Evolutionary conservation across 1,140 invertebrate species (phyloP), one percentile per base, ranked within the genome.

Genomic region (Sesamia nonagrioides): DNA sequence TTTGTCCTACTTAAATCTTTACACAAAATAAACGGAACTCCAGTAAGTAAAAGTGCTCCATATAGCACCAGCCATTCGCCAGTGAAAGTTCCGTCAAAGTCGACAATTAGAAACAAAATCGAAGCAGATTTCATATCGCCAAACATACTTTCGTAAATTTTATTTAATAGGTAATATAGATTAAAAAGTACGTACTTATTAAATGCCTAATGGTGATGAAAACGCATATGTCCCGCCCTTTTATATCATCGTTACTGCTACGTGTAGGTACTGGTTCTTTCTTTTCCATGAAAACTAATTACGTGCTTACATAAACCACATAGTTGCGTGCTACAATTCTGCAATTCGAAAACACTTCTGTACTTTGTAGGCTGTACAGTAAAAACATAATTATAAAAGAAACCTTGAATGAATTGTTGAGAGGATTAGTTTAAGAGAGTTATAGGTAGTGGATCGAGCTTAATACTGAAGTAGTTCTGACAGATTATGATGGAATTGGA

Each of bases 401-500:
- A 27, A 27, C 11, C 54, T n/a, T 63, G 37, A 18, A 18, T 18
- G 37, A 17, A 63, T 42, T 61, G 58, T 61, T 61, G 15, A 37
- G 58, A n/a, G 33, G 37, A 61, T 37, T 37, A 37, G 17, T 61
- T 61, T 61, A 61, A 17, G 33, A 48, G 63, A 48, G 50, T 68
- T 68, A 48, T 15, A 18, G 13, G 50, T 48, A 21, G 13, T 48
- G 63, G 21, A 48, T 13, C 21, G 42, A 48, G 15, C 21, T 68
- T 68, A 68, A 27, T 27, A 7, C 45, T n/a, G 17, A 50, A 68
- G 63, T 48, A 48, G 60, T 63, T 68, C 63, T 68, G 48, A 21
- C 18, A 71, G 68, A 54, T 71, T 71, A 71, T 71, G 45, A 71
- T 71, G 17, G n/a, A 11, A 54, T 50, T 50, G 68, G 68, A 54